Percentiles rank a stretch among this genome's conserved stretches.
Conservation (phyloP, 2,888 invertebrate genomes). For the Quadroppia sp. region DNA sequence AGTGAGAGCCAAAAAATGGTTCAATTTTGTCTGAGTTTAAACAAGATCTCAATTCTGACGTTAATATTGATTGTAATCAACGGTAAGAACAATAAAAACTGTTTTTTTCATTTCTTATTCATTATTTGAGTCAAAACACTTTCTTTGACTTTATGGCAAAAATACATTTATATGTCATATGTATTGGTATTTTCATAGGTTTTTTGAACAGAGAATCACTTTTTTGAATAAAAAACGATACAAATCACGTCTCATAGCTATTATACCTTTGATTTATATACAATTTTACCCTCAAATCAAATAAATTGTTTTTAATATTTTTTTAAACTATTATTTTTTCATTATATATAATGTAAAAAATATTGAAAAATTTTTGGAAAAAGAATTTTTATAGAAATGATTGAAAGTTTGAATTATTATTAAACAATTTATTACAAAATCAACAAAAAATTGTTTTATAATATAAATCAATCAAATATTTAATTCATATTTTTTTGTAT, state of each 20-base stretch:
- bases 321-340: too few species aligned
- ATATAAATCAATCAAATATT: too few species aligned
- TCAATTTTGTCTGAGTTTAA: neutral
- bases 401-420: too few species aligned
- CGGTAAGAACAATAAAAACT: slow-evolving; percentile 7
- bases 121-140: neutral
- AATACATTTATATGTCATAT: neutral
- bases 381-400: too few species aligned
- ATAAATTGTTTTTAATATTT: too few species aligned
- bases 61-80: slow-evolving; percentile 19
- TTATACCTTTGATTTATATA: neutral
- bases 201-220: neutral
- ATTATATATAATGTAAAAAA: too few species aligned
- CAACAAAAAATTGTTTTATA: too few species aligned
- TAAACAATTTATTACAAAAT: too few species aligned
- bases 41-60: slow-evolving; percentile 11
- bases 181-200: too few species aligned
- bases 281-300: neutral
- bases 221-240: neutral
- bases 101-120: neutral
- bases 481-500: too few species aligned
- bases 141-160: neutral
- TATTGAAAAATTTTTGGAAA: too few species aligned
- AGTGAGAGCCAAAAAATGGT: neutral
- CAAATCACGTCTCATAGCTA: slow-evolving; percentile 13